Evolutionary conservation across 2,888 invertebrate genomes (phyloP), one percentile per base, ranked within the genome.

Genomic region (Dynastes tityus): DNA sequence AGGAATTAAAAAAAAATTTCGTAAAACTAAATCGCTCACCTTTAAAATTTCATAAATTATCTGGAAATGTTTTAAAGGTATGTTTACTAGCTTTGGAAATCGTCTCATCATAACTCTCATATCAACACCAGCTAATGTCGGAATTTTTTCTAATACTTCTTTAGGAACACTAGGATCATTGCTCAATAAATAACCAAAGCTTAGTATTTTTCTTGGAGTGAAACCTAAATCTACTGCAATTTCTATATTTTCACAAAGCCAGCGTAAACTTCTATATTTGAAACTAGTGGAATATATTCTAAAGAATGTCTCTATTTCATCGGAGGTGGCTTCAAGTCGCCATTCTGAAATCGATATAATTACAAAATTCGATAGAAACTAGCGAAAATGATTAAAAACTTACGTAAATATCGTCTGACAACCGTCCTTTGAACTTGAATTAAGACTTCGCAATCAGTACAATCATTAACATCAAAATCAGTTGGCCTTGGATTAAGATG

Each of bases 31-130:
- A 81, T 79, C 32, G 90, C 89, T 74, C 82, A 87, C 88, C 84
- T 87, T 90, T 8, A 95, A 88, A 80, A 92, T 88, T 64, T 90
- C 86, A 78, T 91, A 89, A 32, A 92, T 92, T 85, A 90, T 88
- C 61, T 90, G 81, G 29, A 94, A 85, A 22, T 92, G 87, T 79
- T 90, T 90, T 79, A 91, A 90, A 70, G 91, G 89, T 74, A 92
- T 90, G 88, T 91, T 92, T 70, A 94, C 86, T 81, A 95, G 90
- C 81, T 92, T 92, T 11, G 95, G 95, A 83, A 91, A 90, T 27
- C 85, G 86, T 83, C 86, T 89, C 51, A 93, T 89, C 49, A 90
- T 90, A 13, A 90, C 89, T 77, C 88, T 88, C 67, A 94, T 90
- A 81, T 92, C 90, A 1, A 91, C 83, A 0, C 91, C 92, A 73